Evolutionary conservation across 1,140 invertebrate genomes (phyloP), one percentile per base, ranked within the genome.

Genomic region (Brachionus rotundiformis): DNA sequence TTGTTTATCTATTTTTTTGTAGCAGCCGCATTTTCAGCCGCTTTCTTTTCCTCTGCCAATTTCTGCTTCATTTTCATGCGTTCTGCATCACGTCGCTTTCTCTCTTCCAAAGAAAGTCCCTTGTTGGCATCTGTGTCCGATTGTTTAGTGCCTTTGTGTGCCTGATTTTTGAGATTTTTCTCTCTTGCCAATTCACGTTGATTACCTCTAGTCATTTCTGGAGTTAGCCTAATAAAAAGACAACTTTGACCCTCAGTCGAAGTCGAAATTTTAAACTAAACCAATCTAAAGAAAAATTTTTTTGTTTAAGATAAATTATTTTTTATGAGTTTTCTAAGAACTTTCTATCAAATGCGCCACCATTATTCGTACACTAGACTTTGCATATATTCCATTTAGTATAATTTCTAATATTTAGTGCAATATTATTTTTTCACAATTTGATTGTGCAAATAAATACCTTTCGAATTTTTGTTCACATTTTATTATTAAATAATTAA

Each of bases 121-220:
- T 68, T 82, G 54, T 82, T 82, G 13, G 81, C 68, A 2, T 31
- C 81, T 2, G 81, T 71, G 11, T 82, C 81, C 3, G 63, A 47
- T 54, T 29, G 23, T 39, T 68, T 71, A 11, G 54, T 44, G n/a
- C 61, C 61, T 65, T 23, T 39, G 27, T 13, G 11, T 5, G 33
- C 7, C 23, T 33, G 11, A 68, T 31, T 19, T 73, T 73, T 82
- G 19, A 49, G n/a, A 73, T 71, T 73, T 61, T 54, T 82, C 27
- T 68, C 63, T 31, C 81, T 63, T 29, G 81, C 81, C 10, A 82
- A 19, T 19, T 82, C 81, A 36, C 81, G 79, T 44, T 81, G 79
- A 71, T 81, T 81, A n/a, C 79, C 79, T 65, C 79, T 25, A 33
- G 79, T 81, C 79, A 81, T 81, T n/a, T 13, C 7, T 77, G 25